Conservation (phyloP, 2,797 vertebrate genomes). For the Scolopax rusticola region DNA sequence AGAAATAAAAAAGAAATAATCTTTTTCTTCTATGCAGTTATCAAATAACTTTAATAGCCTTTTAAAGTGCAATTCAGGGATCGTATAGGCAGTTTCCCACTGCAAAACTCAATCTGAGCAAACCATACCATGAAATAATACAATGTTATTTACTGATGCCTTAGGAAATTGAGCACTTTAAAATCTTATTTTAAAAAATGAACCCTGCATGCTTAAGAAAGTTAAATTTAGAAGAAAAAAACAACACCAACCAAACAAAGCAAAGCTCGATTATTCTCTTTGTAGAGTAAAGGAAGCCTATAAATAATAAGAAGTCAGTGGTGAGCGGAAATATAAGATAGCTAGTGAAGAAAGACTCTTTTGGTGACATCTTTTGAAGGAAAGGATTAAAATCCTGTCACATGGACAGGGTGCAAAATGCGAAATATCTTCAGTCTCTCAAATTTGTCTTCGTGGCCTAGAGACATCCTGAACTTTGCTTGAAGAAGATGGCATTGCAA, state of each 20-base stretch:
- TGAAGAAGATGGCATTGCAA: neutral
- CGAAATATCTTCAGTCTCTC: neutral
- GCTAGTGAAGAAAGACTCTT: neutral
- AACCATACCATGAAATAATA: slow-evolving; percentile 11
- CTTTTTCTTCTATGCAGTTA: neutral
- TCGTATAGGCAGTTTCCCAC: neutral
- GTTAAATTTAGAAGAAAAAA: neutral
- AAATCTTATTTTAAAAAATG: neutral
- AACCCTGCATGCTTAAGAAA: neutral
- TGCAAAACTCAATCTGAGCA: neutral
- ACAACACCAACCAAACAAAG: neutral
- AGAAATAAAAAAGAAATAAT: neutral
- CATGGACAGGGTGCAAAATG: neutral
- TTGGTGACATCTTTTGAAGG: neutral
- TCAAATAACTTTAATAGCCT: neutral
- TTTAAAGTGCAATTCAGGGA: neutral
- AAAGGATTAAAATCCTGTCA: neutral
- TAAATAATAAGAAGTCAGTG: neutral
- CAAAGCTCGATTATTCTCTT: neutral
- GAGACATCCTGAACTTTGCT: neutral
- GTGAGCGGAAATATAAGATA: neutral
- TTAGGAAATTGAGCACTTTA: neutral
- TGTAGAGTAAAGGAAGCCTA: neutral
- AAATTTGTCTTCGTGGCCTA: neutral
- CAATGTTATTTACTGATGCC: neutral